Evolutionary conservation across 2,888 invertebrate genomes (phyloP), one percentile per base, ranked within the genome.

Genomic region (Heliconius charithonia): DNA sequence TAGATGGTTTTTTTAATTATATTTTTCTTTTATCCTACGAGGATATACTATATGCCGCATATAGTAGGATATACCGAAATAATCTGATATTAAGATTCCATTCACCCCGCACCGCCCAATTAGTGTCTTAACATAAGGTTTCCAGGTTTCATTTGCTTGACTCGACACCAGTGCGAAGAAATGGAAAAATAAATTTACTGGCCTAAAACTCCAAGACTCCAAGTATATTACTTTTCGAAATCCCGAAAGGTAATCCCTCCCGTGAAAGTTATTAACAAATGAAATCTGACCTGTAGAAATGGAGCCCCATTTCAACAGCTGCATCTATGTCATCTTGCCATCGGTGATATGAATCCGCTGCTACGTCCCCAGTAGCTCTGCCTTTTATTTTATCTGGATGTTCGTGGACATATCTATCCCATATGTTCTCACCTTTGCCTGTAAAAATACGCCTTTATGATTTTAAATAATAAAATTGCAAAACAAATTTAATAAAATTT

Each of bases 341-440:
- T 78, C 93, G 94, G 84, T 96, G 92, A 88, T 90, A 90, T 3
- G 91, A 90, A 80, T 97, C 96, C 83, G 96, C 96, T 0, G 97
- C 96, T 0, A 96, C 88, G 81, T 97, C 96, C 0, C 96, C 97
- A 37, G 93, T 96, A 10, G 92, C 91, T 1, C 88, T 83, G 73
- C 86, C 86, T 0, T 4, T 3, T 0, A 88, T 84, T 0, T 62
- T 6, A 0, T 80, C 79, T 0, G 87, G 85, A 0, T 65, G n/a
- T 22, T 76, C 41, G 76, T 92, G 93, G 0, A 86, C 84, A 77
- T 89, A 88, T 22, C 86, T 83, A 84, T 96, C 96, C 95, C 95
- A 96, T 6, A 95, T 91, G 84, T 90, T 96, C 83, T 92, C 92
- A 0, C 93, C 91, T 88, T 96, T 96, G 45, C 94, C 96, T 96